Evolutionary conservation across 2,113 vertebrate genomes (phyloP).

Genomic region (Athene cunicularia): DNA sequence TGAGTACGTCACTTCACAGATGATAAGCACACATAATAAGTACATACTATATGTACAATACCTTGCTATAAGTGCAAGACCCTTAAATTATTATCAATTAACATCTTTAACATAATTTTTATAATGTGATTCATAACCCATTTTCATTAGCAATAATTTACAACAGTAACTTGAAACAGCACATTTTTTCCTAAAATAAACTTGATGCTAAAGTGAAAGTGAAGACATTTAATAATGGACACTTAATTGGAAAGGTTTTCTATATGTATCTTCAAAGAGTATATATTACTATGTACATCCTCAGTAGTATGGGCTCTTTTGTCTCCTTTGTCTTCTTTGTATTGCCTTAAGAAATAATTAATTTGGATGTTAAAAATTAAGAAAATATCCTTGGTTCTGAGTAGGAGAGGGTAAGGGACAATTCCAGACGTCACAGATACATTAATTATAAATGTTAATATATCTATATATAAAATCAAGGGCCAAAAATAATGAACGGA

Average conservation of each 20-base stretch:
- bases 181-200: background rate
- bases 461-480: background rate
- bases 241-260: background rate
- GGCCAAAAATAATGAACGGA: background rate
- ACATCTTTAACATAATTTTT: background rate
- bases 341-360: background rate
- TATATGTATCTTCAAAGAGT: background rate
- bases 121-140: background rate
- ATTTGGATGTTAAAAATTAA: background rate
- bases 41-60: background rate
- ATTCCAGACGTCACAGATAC: background rate
- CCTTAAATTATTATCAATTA: background rate
- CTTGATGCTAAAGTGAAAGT: background rate
- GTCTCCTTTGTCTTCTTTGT: background rate
- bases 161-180: background rate
- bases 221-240: background rate
- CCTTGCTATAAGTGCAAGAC: background rate
- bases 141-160: background rate
- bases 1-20: background rate
- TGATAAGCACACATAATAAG: background rate
- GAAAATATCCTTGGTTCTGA: background rate
- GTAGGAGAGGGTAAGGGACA: rapidly evolving
- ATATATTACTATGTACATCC: background rate
- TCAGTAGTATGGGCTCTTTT: background rate
- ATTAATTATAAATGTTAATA: background rate